Percentiles rank a stretch among this genome's conserved stretches.
Evolutionary conservation across 1,140 invertebrate species (phyloP).

Genomic region (Propsilocerus akamusi): DNA sequence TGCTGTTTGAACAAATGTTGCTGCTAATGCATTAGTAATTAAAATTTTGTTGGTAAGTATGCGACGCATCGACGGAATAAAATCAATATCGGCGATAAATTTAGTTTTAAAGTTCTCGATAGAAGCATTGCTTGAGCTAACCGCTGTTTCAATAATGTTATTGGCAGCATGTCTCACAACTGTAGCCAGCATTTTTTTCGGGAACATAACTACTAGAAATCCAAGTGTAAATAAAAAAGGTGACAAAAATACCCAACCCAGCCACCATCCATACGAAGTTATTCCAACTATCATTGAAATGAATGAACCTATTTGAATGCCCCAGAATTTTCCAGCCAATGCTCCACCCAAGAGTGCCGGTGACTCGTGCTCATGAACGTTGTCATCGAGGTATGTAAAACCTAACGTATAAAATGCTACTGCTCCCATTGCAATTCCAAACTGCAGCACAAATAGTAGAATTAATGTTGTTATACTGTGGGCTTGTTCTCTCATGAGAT

Average conservation of each 20-base stretch:
- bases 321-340: constrained; percentile 16
- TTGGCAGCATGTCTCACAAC: constrained; percentile 34
- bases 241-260: constrained; percentile 40
- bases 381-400: constrained; percentile 47
- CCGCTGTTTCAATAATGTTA: constrained; percentile 18
- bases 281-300: constrained; percentile 17
- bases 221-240: constrained; percentile 30
- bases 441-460: constrained; percentile 35
- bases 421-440: constrained; percentile 34
- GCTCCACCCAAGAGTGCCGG: constrained; percentile 17
- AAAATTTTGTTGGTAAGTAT: constrained; percentile 38
- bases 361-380: constrained; percentile 34
- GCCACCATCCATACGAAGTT: constrained; percentile 21
- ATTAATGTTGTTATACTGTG: constrained; percentile 18
- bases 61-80: constrained; percentile 31
- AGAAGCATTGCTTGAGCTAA: constrained; percentile 13
- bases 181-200: constrained; percentile 30
- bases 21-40: constrained; percentile 33
- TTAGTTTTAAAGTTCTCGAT: constrained; percentile 17
- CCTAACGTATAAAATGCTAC: constrained; percentile 41
- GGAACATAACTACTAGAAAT: constrained; percentile 34
- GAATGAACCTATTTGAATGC: constrained; percentile 20
- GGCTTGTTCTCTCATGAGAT: not conserved
- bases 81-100: constrained; percentile 24
- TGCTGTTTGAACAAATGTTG: constrained; percentile 33